Conservation (phyloP, 2,113 vertebrate species). For the Actinemys pallida region DNA sequence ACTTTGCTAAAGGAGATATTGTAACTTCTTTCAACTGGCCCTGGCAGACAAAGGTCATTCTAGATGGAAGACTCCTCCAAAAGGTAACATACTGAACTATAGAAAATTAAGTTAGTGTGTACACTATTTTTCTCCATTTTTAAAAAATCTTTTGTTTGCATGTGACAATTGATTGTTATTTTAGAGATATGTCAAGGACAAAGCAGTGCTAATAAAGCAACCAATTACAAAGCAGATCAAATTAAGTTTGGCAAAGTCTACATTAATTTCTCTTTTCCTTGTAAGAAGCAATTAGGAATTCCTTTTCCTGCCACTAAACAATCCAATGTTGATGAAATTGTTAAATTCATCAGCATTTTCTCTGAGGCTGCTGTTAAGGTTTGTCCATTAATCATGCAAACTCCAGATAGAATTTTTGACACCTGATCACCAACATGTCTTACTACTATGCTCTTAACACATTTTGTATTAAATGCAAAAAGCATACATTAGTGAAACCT, state of each 20-base stretch:
- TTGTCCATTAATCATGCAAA: neutral
- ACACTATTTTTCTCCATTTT: neutral
- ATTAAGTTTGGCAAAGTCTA: neutral
- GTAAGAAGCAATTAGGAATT: neutral
- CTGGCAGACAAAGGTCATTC: conserved; percentile 89
- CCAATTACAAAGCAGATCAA: neutral
- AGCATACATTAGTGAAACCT: neutral
- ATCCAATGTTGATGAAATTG: neutral
- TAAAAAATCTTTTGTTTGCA: neutral
- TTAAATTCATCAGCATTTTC: neutral
- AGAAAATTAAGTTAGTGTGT: neutral
- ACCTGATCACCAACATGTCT: neutral
- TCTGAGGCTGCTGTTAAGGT: neutral
- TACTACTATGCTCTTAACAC: neutral
- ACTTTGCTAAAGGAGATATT: conserved; percentile 80
- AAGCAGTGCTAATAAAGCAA: neutral
- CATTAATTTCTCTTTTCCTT: neutral
- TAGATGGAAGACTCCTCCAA: conserved; percentile 84
- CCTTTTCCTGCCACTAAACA: neutral
- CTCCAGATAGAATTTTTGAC: neutral
- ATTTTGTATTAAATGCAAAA: neutral
- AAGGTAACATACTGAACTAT: conserved; percentile 82
- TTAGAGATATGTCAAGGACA: neutral
- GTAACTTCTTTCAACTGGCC: conserved; percentile 92
- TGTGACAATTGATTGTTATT: neutral